Evolutionary conservation across 2,797 vertebrate species (phyloP).

Genomic region (Crenichthys baileyi): DNA sequence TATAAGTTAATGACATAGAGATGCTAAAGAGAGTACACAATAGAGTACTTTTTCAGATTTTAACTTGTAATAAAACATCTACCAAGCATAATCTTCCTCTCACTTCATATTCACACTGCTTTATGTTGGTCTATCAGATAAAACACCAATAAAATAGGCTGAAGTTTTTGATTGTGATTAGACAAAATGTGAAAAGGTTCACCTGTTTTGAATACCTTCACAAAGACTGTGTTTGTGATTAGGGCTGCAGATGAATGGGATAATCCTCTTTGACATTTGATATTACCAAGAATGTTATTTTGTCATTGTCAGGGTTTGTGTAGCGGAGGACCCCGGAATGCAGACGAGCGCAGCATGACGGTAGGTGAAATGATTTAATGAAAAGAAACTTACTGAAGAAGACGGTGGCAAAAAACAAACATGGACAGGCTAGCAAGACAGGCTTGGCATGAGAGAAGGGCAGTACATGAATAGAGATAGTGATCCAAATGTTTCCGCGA

Average conservation of each 20-base stretch:
- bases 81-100: not conserved
- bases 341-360: too few species aligned
- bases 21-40: not conserved
- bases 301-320: too few species aligned
- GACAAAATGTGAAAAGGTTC: not conserved
- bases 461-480: too few species aligned
- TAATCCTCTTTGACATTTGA: not conserved
- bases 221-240: not conserved
- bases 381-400: too few species aligned
- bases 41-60: not conserved
- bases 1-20: not conserved
- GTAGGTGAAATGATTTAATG: too few species aligned
- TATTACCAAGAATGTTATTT: not conserved
- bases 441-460: too few species aligned
- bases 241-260: not conserved
- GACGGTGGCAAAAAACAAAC: too few species aligned
- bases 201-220: not conserved
- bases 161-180: not conserved
- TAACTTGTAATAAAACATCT: not conserved
- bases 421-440: too few species aligned
- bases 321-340: too few species aligned
- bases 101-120: not conserved
- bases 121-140: not conserved
- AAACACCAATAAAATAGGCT: not conserved
- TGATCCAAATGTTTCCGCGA: too few species aligned